These are phyloP conservation scores for Enteromius thamalakanensis DNA, from an alignment of 2,797 vertebrate species.

Conservation along the genomic window DNA sequence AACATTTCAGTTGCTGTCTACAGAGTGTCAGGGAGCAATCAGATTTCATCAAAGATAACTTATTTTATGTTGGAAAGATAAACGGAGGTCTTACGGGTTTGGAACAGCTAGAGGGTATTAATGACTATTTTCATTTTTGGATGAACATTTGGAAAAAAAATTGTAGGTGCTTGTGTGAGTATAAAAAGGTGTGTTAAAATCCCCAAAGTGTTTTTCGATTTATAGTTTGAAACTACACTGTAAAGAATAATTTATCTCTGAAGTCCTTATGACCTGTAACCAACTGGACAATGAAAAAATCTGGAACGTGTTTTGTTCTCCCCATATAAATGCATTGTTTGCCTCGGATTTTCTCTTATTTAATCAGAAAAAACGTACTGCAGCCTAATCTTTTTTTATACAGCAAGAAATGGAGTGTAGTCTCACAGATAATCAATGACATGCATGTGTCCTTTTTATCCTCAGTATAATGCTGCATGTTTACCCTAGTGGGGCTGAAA, in stretches of 20 bases:
- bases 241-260: conserved; percentile 9
- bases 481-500: conserved; percentile 31
- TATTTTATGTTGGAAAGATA: neutral
- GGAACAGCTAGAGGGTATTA: neutral
- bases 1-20: neutral
- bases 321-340: conserved; percentile 51
- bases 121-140: neutral
- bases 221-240: neutral
- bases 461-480: conserved; percentile 28
- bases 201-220: neutral
- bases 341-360: conserved; percentile 38
- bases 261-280: conserved; percentile 15
- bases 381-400: conserved; percentile 30
- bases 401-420: neutral
- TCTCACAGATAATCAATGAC: conserved; percentile 23
- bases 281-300: conserved; percentile 31
- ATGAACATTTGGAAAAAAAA: neutral
- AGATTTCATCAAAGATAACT: neutral
- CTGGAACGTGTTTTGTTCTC: conserved; percentile 31
- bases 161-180: neutral
- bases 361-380: conserved; percentile 14
- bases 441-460: conserved; percentile 12
- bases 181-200: neutral
- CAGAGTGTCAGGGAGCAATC: neutral
- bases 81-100: neutral